Base-by-base conservation (phyloP, 2,113 vertebrate genomes). In the Elgaria multicarinata region DNA sequence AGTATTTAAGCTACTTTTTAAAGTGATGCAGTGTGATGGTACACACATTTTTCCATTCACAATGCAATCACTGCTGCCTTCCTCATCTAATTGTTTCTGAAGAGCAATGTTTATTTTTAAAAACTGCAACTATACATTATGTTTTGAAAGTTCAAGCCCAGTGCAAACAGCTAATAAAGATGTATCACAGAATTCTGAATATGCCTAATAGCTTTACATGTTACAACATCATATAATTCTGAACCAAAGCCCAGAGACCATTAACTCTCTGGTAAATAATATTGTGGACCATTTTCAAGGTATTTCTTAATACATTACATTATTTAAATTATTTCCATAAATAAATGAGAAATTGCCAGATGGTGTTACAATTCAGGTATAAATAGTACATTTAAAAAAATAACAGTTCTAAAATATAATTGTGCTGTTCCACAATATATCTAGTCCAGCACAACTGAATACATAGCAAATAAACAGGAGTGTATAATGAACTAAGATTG, bases 241-340 rank as follows among this genome's bases (percentile, higher is more conserved):
- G 94, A 84, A 71, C 86, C 31, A 75, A 90, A 84, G 53, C 81
- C 83, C 13, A 12, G 36, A 87, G 83, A 42, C 90, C 44, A 88
- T 86, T 4, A 24, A 93, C 81, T 84, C n/a, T 83, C 33, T 50
- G 91, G 71, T n/a, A 88, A 72, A 90, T 66, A 90, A 78, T 81
- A 74, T 6, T 36, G 86, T 44, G 18, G 69, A 50, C 64, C 88
- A 93, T 90, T 93, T 88, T 66, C 81, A 92, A 87, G 26, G 33
- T 77, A 93, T 58, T 90, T 91, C 90, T 94, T 93, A 92, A 93
- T 92, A 92, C 91, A n/a, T 87, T 92, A 88, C 14, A 28, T 58
- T 87, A 69, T 24, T 83, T 84, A 87, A 31, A 87, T 80, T 89
- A 78, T 88, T 93, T 87, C 22, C 87, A 92, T 93, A 88, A 93